Evolutionary conservation across 2,888 invertebrate species (phyloP).

Genomic region (Aquatica leii): DNA sequence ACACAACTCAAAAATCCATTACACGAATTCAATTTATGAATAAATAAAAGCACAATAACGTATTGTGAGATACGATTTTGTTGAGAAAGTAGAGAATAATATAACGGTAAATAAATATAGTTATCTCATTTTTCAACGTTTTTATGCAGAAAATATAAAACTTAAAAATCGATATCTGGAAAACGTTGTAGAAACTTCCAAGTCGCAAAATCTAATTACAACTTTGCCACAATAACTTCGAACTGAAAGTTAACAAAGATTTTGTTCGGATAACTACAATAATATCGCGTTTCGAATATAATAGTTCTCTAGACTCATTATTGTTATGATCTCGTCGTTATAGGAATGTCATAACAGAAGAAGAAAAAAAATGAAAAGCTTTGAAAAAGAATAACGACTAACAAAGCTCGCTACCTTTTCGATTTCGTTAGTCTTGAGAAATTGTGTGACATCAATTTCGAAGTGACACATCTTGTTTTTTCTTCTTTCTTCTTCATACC

Average conservation of each 20-base stretch:
- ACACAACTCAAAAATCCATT: too few relatives aligned
- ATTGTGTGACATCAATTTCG: conserved; percentile 16
- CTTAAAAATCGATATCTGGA: conserved; percentile 26
- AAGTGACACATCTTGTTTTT: background rate
- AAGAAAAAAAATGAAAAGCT: conserved; percentile 6
- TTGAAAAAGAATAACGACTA: conserved; percentile 16
- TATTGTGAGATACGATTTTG: too few relatives aligned
- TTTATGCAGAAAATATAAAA: conserved; percentile 23
- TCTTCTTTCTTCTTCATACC: background rate
- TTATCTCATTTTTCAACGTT: background rate
- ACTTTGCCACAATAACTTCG: conserved; percentile 41
- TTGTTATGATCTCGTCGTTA: conserved; percentile 39
- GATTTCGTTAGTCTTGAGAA: conserved; percentile 18
- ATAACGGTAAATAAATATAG: too few relatives aligned
- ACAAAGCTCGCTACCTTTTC: conserved; percentile 7
- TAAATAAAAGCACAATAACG: too few relatives aligned
- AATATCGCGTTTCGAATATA: conserved; percentile 42
- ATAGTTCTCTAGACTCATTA: conserved; percentile 45
- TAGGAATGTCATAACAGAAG: conserved; percentile 28
- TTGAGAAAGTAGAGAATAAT: too few relatives aligned
- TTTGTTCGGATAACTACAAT: conserved; percentile 43
- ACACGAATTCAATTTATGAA: too few relatives aligned
- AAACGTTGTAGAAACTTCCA: conserved; percentile 40
- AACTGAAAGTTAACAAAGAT: conserved; percentile 43
- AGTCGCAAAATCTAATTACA: conserved; percentile 45